These are phyloP conservation scores for Heliconius himera DNA, from an alignment of 1,140 invertebrate species.

Conservation along the genomic window DNA sequence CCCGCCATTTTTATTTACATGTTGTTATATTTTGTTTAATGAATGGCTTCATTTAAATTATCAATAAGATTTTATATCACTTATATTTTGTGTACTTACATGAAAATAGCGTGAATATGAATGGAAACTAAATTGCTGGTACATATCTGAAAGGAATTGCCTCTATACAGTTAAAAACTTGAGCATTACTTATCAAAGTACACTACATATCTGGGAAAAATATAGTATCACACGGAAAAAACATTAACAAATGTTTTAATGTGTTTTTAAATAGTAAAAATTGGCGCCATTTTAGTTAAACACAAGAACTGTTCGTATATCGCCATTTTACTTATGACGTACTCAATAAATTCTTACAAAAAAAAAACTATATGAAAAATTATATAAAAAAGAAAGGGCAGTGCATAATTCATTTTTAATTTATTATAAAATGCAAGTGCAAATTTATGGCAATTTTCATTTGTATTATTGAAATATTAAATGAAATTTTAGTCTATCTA, in stretches of 20 bases:
- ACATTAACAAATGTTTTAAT: not conserved
- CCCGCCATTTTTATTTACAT: not conserved
- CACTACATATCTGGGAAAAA: not conserved
- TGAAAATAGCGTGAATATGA: not conserved
- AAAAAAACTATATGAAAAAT: not conserved
- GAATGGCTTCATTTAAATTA: not conserved
- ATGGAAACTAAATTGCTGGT: not conserved
- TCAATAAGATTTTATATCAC: not conserved
- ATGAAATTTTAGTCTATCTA: slow-evolving; percentile 2
- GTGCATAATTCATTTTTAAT: not conserved
- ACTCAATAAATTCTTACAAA: not conserved
- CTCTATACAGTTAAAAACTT: slow-evolving; percentile 2
- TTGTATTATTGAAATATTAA: not conserved
- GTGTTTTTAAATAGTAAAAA: not conserved
- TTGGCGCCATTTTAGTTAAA: not conserved
- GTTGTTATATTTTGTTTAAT: not conserved
- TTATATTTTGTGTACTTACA: not conserved
- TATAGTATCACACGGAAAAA: not conserved
- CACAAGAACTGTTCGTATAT: not conserved
- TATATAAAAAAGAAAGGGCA: not conserved
- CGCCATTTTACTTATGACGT: not conserved
- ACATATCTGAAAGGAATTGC: slow-evolving; percentile 27
- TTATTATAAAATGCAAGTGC: slow-evolving; percentile 1
- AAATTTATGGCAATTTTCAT: not conserved
- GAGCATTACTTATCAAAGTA: not conserved